Conservation (phyloP, 2,113 vertebrate genomes). For the Megaptera novaeangliae region DNA sequence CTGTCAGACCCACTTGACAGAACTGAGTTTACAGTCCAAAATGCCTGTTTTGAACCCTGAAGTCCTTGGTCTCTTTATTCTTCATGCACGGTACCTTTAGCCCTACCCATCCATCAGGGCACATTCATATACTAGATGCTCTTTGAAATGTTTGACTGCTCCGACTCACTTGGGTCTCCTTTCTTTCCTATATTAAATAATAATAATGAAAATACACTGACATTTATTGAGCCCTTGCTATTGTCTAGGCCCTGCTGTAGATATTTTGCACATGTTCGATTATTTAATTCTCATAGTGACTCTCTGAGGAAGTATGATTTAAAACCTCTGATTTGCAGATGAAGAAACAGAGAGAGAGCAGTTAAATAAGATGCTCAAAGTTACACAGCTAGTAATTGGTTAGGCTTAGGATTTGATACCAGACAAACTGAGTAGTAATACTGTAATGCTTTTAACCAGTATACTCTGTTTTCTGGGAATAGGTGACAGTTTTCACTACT, state of each 20-base stretch:
- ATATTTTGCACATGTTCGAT: not conserved
- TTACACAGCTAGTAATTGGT: not conserved
- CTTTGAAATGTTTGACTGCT: not conserved
- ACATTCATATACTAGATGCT: not conserved
- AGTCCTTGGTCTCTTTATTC: not conserved
- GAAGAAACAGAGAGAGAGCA: not conserved
- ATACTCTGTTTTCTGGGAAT: not conserved
- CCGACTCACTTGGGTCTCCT: not conserved
- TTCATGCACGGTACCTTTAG: not conserved
- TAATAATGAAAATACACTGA: not conserved
- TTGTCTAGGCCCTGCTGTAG: not conserved
- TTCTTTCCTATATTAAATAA: constrained; percentile 18
- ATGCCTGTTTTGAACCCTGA: not conserved
- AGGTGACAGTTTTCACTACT: not conserved
- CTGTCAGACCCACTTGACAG: not conserved
- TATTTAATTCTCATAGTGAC: not conserved
- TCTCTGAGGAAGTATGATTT: not conserved
- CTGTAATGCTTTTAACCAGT: not conserved
- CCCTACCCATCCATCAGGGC: not conserved
- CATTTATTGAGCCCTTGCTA: not conserved
- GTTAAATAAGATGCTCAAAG: not conserved
- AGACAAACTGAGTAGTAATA: not conserved
- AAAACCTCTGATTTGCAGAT: not conserved
- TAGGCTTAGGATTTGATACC: not conserved
- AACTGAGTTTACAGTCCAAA: not conserved